These are phyloP conservation scores for Pelagia noctiluca DNA, from an alignment of 30 jellyfish, hydroid and myxozoan genomes.

Conservation along the genomic window DNA sequence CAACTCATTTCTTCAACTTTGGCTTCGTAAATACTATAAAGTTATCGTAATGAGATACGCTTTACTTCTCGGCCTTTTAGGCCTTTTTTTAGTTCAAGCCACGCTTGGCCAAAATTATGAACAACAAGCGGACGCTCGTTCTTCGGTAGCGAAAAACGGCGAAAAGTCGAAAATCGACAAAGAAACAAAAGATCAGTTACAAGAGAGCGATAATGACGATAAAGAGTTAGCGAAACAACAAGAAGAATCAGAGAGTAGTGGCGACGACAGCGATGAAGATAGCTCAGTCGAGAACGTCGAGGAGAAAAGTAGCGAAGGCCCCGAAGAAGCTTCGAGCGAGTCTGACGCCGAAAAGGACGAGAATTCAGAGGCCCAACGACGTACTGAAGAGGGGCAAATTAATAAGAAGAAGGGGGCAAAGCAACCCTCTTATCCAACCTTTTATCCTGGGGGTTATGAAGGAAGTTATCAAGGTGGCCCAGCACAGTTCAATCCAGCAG, in stretches of 20 bases:
- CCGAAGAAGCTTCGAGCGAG: conserved; percentile 45
- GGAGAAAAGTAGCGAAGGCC: conserved; percentile 36
- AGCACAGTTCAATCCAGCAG: conserved; percentile 84
- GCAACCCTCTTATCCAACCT: conserved; percentile 29
- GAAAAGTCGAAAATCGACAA: conserved; percentile 55
- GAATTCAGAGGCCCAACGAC: conserved; percentile 32
- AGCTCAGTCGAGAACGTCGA: not conserved
- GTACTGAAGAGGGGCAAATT: conserved; percentile 59
- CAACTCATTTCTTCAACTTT: not conserved
- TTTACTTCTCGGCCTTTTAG: not conserved
- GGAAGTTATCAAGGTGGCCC: conserved; percentile 62
- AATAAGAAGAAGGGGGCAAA: conserved; percentile 39
- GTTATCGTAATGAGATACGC: not conserved
- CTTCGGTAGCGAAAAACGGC: conserved; percentile 46
- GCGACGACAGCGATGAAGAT: conserved; percentile 30
- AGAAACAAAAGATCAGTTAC: conserved; percentile 79
- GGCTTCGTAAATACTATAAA: not conserved
- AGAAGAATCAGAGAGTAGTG: conserved; percentile 32
- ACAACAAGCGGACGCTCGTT: conserved; percentile 14
- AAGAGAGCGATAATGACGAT: conserved; percentile 72
- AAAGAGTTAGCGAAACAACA: conserved; percentile 35
- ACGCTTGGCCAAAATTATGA: not conserved
- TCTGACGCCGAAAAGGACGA: conserved; percentile 43
- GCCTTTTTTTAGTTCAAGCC: not conserved
- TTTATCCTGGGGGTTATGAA: conserved; percentile 64